Percentiles rank a stretch among this genome's conserved stretches.
phyloP scores from a whole-genome alignment of 2,113 vertebrate genomes.

The Colistium nudipinnis region DNA sequence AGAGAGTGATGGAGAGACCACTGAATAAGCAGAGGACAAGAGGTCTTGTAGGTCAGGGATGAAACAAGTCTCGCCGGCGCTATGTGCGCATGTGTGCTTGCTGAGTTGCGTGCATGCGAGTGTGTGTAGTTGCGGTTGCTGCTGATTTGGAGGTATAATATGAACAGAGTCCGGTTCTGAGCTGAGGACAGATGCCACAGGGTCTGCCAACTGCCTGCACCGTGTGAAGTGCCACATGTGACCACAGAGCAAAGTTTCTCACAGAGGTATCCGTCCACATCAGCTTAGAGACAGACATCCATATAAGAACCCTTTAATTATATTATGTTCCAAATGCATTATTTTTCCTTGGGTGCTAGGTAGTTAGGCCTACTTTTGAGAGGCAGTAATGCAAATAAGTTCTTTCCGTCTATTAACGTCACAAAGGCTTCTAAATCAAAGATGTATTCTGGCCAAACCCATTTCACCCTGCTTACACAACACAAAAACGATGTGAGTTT shows the following conservation, averaged over 20 bases:
- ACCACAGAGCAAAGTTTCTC: constrained; percentile 29
- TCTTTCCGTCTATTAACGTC: too few species aligned
- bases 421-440: too few species aligned
- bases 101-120: constrained; percentile 18
- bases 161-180: constrained; percentile 54
- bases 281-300: background rate
- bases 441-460: too few species aligned
- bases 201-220: constrained; percentile 3
- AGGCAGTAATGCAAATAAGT: background rate
- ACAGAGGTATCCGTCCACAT: background rate
- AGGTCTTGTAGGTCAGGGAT: constrained; percentile 45
- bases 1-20: constrained; percentile 28
- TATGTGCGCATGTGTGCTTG: constrained; percentile 28
- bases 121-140: constrained; percentile 33
- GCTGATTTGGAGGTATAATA: constrained; percentile 62
- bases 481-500: background rate
- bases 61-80: constrained; percentile 33
- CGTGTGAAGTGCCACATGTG: constrained; percentile 19
- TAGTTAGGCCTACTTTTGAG: background rate
- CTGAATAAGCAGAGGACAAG: constrained; percentile 42
- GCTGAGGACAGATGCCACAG: constrained; percentile 59
- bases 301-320: too few species aligned
- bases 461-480: background rate
- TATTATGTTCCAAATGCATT: background rate
- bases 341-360: too few species aligned